These are phyloP conservation scores for Mellilla xanthometata DNA, from an alignment of 2,888 invertebrate species.

Conservation along the genomic window DNA sequence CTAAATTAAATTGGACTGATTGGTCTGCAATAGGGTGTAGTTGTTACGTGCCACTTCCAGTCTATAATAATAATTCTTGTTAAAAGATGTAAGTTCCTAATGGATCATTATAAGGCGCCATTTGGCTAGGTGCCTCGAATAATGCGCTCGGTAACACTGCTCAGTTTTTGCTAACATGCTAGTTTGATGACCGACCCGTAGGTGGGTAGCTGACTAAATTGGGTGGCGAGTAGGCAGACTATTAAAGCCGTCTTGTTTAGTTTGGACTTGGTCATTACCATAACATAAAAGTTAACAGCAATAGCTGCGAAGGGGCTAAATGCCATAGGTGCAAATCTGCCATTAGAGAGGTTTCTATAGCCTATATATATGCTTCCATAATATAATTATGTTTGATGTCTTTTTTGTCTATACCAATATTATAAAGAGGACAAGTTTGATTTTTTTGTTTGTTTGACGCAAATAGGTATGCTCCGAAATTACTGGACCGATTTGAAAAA, in stretches of 20 bases:
- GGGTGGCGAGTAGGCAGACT: constrained; percentile 11
- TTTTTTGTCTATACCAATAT: too few species aligned
- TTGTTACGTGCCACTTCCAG: too few species aligned
- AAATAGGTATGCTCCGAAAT: too few species aligned
- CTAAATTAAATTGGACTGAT: too few species aligned
- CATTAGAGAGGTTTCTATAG: not conserved
- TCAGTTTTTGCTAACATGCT: constrained; percentile 30
- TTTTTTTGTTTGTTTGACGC: too few species aligned
- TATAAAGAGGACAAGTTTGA: too few species aligned
- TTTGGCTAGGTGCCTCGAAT: constrained; percentile 69
- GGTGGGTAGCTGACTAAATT: constrained; percentile 15
- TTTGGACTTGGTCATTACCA: constrained; percentile 4
- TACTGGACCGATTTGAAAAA: too few species aligned
- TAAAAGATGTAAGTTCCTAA: constrained; percentile 65
- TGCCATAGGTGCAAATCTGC: not conserved
- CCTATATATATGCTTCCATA: too few species aligned
- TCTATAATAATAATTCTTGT: too few species aligned
- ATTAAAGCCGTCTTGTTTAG: constrained; percentile 1
- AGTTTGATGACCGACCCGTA: constrained; percentile 15
- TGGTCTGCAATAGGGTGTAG: too few species aligned
- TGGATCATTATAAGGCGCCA: constrained; percentile 61
- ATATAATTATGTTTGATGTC: too few species aligned
- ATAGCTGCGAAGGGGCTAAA: not conserved
- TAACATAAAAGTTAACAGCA: constrained; percentile 2
- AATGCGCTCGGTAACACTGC: constrained; percentile 45